A percentile compares a stretch with the other conserved stretches of the same genome.
phyloP scores from a whole-genome alignment of 2,113 vertebrate genomes.

The Hyperoodon ampullatus region DNA sequence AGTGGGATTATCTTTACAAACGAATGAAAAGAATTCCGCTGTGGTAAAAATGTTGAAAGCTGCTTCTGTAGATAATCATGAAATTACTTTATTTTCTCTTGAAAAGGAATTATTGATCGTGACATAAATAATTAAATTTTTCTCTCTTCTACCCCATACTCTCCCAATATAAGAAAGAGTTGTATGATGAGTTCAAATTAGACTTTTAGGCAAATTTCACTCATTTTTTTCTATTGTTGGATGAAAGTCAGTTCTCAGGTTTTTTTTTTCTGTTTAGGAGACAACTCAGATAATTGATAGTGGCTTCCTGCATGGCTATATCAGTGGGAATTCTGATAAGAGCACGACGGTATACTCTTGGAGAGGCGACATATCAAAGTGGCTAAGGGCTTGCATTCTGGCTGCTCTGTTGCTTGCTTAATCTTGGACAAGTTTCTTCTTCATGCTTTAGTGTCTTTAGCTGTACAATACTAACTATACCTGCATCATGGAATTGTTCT shows the following conservation, averaged over 20 bases:
- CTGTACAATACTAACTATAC: background rate
- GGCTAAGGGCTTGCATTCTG: background rate
- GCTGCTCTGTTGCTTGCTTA: background rate
- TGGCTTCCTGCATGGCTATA: background rate
- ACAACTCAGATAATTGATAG: background rate
- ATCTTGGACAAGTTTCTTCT: background rate
- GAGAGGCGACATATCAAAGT: background rate
- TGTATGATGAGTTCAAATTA: background rate
- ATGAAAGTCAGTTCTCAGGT: background rate
- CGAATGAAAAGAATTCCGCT: background rate
- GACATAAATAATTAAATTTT: background rate
- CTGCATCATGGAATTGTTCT: background rate
- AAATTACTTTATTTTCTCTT: background rate
- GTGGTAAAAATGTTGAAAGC: background rate
- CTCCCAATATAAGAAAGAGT: background rate
- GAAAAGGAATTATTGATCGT: background rate
- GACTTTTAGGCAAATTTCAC: slow-evolving; percentile 25
- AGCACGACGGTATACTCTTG: background rate
- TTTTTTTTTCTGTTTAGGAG: background rate
- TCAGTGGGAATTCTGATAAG: background rate
- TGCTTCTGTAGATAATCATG: background rate
- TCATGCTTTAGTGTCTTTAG: background rate
- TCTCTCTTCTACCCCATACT: background rate
- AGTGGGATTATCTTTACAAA: background rate
- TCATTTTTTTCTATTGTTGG: background rate